Evolutionary conservation across 2,888 invertebrate species (phyloP), one percentile per base, ranked within the genome.

Genomic region (Nephrotoma flavescens): DNA sequence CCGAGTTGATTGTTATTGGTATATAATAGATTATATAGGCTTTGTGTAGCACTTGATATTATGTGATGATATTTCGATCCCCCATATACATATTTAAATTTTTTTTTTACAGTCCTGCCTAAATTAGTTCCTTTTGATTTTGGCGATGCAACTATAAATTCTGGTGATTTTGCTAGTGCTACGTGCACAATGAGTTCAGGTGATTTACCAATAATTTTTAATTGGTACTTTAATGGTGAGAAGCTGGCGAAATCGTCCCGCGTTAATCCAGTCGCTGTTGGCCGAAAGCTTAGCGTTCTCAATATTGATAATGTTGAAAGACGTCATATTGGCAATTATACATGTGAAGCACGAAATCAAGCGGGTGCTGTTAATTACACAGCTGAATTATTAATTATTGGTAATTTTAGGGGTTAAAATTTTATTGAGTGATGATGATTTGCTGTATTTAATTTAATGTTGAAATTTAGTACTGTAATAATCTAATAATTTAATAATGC

Each of bases 261-360:
- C 92, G 92, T 92, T 52, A 93, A 93, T 88, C 90, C 90, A 89
- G 89, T 89, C 0, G 91, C 91, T 88, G 91, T 93, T 89, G 94
- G 94, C 89, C 92, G 94, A 89, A 92, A 94, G 89, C 94, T 94
- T 89, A 94, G 93, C 89, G 93, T 94, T 84, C 92, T 96, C 87
- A 94, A 94, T 83, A 95, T 96, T 89, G 95, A 95, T 89, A 93
- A 94, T 57, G 94, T 95, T 88, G 93, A 93, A 88, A 94, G 93
- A 86, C 92, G 92, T 88, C 94, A 95, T 89, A 93, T 94, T 87
- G 96, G 96, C 88, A 95, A 95, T 90, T 96, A 96, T 91, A 95
- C 95, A 88, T 96, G 96, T 91, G 92, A 93, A 88, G 96, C 95
- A 87, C 93, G 94, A 91, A 96, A 96, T 92, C 93, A 93, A 89